A percentile compares a stretch with the other conserved stretches of the same genome.
phyloP scores from a whole-genome alignment of 2,113 vertebrate species.

The Ahaetulla prasina region DNA sequence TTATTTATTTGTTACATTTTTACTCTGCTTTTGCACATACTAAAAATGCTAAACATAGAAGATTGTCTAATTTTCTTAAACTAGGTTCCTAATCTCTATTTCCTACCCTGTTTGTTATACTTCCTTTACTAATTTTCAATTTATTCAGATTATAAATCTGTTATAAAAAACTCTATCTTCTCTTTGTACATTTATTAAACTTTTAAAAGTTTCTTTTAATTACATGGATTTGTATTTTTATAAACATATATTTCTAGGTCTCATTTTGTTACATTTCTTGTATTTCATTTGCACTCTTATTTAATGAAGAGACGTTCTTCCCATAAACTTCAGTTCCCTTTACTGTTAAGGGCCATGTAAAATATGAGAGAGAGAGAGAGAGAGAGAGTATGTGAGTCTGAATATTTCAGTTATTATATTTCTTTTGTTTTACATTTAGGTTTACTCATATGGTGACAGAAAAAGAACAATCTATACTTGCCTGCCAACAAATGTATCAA shows the following conservation, averaged over 20 bases:
- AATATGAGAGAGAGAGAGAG: background rate
- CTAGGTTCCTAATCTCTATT: background rate
- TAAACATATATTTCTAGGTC: background rate
- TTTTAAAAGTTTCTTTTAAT: background rate
- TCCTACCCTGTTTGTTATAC: background rate
- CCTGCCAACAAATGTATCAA: constrained; percentile 68
- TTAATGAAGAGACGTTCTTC: background rate
- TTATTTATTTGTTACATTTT: background rate
- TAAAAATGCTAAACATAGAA: background rate
- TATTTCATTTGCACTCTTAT: background rate
- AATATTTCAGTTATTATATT: fast-evolving
- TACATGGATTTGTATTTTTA: background rate
- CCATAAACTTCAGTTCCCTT: background rate
- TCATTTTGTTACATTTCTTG: background rate
- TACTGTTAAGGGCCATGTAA: background rate
- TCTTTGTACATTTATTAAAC: background rate
- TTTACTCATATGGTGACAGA: constrained; percentile 78
- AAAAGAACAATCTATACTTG: constrained; percentile 72
- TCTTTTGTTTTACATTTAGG: constrained; percentile 60
- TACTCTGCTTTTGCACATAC: background rate
- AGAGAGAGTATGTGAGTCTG: background rate
- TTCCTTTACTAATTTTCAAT: background rate
- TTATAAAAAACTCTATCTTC: background rate
- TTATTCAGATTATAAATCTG: background rate
- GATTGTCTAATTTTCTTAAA: background rate